These are phyloP conservation scores for Rhadina sibilatrix DNA, from an alignment of 2,113 vertebrate species.

Conservation along the genomic window DNA sequence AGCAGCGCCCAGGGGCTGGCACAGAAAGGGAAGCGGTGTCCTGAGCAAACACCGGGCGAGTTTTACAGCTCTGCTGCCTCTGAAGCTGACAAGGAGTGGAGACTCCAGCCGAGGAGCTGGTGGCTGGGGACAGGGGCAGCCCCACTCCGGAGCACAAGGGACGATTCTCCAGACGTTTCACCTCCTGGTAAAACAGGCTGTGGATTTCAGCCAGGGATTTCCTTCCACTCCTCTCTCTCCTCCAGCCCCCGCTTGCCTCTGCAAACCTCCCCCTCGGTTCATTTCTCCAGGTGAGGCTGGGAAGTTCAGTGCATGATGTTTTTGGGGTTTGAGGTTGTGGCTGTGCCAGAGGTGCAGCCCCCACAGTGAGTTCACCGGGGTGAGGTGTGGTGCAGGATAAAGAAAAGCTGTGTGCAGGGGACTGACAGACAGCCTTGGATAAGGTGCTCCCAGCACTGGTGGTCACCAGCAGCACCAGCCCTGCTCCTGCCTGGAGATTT, in stretches of 20 bases:
- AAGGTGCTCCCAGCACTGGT: background rate
- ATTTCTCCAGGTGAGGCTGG: background rate
- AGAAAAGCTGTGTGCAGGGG: fast-evolving
- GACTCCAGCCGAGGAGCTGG: background rate
- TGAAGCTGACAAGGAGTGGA: background rate
- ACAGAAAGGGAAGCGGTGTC: background rate
- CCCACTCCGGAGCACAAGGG: fast-evolving
- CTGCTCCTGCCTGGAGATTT: background rate
- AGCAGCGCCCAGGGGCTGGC: background rate
- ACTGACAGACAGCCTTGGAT: background rate
- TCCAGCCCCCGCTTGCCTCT: background rate
- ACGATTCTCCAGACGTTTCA: background rate
- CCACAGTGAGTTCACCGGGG: fast-evolving
- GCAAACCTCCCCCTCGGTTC: background rate
- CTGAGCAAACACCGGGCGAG: background rate
- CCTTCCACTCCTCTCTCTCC: background rate
- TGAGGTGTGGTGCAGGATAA: background rate
- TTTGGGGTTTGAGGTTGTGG: background rate
- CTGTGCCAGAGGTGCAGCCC: background rate
- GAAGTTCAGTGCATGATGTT: background rate
- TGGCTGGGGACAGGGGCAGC: background rate
- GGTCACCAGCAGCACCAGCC: background rate
- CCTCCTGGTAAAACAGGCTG: background rate
- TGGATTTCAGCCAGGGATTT: background rate
- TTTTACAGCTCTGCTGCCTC: background rate